Base-by-base conservation (phyloP, 1,140 invertebrate genomes). In the Lepidurus packardi region DNA sequence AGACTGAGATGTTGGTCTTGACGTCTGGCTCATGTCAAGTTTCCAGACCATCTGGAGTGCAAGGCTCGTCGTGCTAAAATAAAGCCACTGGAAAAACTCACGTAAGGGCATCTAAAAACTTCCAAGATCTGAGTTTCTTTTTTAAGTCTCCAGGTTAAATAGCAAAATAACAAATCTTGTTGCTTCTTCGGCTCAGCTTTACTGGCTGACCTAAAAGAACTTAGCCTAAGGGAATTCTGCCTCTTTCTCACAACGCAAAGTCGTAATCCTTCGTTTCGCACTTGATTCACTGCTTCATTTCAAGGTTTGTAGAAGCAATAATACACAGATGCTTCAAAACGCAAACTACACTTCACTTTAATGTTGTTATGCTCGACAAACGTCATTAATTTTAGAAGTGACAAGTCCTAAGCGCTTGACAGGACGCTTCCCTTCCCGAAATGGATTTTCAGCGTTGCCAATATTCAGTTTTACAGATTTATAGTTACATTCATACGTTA, bases 351-450 rank as follows among this genome's bases (percentile, higher is more conserved):
- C 53, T 65, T 65, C 53, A 65, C 53, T 65, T 13, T 9, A 1
- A 9, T 13, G 16, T 9, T n/a, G 53, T 65, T 13, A 7, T 65
- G 6, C 16, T n/a, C 6, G 21, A n/a, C 53, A 65, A 34, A 65
- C 21, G 53, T 21, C 53, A 65, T 65, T 65, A 65, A 65, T 65
- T 65, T 65, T 11, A 1, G 53, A 21, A 16, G 53, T 65, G 53
- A 65, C 53, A 65, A 65, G 53, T n/a, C 53, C 53, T 65, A 5
- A 65, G 53, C 53, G 53, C 53, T 65, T 21, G 53, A 65, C 53
- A 65, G n/a, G 53, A 65, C 53, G 53, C 53, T 65, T 65, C 53
- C 53, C 53, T 65, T 65, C 53, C 53, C 53, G 53, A 65, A 65
- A 65, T 65, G 53, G 53, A 65, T 65, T 65, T 65, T 21, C 53